These are phyloP conservation scores for Cheilosia urbana DNA, from an alignment of 2,888 invertebrate genomes.

Conservation along the genomic window DNA sequence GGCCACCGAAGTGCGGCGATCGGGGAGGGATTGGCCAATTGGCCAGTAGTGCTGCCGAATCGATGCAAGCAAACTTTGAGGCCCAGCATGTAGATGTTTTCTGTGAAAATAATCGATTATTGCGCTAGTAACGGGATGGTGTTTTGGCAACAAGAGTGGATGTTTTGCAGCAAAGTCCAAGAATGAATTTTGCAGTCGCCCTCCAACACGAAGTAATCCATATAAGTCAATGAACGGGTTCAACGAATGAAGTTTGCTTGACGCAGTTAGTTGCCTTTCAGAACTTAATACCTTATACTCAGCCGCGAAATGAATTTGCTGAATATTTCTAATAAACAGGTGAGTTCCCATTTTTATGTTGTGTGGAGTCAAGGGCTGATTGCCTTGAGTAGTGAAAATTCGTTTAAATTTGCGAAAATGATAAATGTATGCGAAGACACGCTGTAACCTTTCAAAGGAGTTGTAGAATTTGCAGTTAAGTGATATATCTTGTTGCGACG, in stretches of 20 bases:
- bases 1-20: no score
- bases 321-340: constrained; percentile 24
- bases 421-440: constrained; percentile 20
- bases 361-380: constrained; percentile 4
- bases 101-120: constrained; percentile 44
- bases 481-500: not conserved
- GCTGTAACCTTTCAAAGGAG: constrained; percentile 3
- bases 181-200: no score
- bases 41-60: constrained; percentile 73
- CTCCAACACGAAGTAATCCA: constrained; percentile 46
- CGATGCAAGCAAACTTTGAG: constrained; percentile 39
- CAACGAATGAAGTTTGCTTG: constrained; percentile 35
- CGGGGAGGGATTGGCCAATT: no score
- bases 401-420: not conserved
- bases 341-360: constrained; percentile 29
- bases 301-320: constrained; percentile 17
- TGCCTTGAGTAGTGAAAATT: not conserved
- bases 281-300: constrained; percentile 32
- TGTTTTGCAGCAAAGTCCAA: constrained; percentile 44
- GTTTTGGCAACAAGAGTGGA: constrained; percentile 38
- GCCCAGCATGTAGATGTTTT: constrained; percentile 52
- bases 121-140: constrained; percentile 47
- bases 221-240: constrained; percentile 37
- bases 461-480: constrained; percentile 16
- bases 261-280: constrained; percentile 19